These are phyloP conservation scores for Drosophila hamatofila DNA, from an alignment of 2,888 invertebrate species.

Conservation along the genomic window DNA sequence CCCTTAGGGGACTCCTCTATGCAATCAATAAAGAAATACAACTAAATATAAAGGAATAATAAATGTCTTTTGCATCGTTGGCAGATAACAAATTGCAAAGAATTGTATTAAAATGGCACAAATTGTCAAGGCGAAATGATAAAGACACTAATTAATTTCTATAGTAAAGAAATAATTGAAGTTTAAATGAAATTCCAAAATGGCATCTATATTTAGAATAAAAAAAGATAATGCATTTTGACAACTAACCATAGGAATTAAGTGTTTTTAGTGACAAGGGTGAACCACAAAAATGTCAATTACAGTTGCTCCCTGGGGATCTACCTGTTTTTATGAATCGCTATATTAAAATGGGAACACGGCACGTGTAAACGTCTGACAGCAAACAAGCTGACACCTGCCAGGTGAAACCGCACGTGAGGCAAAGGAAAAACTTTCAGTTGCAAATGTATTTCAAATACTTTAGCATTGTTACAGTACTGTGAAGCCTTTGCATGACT, in stretches of 20 bases:
- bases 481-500: slow-evolving; percentile 3
- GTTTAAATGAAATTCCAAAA: not conserved
- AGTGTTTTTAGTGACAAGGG: slow-evolving; percentile 42
- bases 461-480: slow-evolving; percentile 6
- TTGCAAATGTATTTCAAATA: slow-evolving; percentile 4
- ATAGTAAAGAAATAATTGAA: not conserved
- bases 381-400: slow-evolving; percentile 39
- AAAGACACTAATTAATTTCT: not conserved
- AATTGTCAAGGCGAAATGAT: not conserved
- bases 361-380: slow-evolving; percentile 24
- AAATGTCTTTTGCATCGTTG: slow-evolving; percentile 1
- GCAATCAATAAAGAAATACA: slow-evolving; percentile 26
- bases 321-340: slow-evolving; percentile 25
- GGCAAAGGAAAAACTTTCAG: not conserved
- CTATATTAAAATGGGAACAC: slow-evolving; percentile 9
- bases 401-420: slow-evolving; percentile 5
- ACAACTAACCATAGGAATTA: slow-evolving; percentile 14
- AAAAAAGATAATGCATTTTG: not conserved
- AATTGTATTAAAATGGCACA: not conserved
- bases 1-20: not conserved
- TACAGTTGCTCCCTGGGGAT: not conserved
- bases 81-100: not conserved
- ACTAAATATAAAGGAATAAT: not conserved
- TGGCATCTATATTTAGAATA: not conserved
- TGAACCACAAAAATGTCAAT: slow-evolving; percentile 21